These are phyloP conservation scores for Electrona antarctica DNA, from an alignment of 2,113 vertebrate genomes.

Conservation along the genomic window DNA sequence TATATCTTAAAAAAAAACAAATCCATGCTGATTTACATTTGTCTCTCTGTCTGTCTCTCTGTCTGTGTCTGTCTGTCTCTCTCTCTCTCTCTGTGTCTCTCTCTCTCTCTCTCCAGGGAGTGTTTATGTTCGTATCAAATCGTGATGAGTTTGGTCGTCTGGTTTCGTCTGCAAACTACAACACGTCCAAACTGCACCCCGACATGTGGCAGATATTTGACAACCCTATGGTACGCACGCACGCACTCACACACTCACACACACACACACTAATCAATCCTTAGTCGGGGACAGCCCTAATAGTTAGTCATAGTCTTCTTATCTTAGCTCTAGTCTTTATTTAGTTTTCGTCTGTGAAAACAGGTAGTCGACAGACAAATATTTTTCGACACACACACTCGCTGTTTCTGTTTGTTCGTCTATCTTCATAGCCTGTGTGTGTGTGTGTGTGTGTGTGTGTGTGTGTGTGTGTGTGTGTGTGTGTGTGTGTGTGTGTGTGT, in stretches of 20 bases:
- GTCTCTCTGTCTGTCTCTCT: neutral
- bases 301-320: too few species aligned
- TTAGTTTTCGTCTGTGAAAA: too few species aligned
- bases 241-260: neutral
- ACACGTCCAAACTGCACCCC: slow-evolving; percentile 76
- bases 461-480: too few species aligned
- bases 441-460: too few species aligned
- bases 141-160: slow-evolving; percentile 81
- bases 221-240: slow-evolving; percentile 75
- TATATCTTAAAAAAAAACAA: too few species aligned
- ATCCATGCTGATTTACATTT: too few species aligned
- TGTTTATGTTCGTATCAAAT: slow-evolving; percentile 83
- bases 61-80: neutral
- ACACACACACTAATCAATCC: too few species aligned
- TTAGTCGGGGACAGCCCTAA: too few species aligned
- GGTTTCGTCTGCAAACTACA: slow-evolving; percentile 74
- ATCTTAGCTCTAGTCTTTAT: too few species aligned
- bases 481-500: too few species aligned
- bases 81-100: neutral
- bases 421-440: too few species aligned
- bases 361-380: too few species aligned
- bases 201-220: slow-evolving; percentile 86
- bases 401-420: slow-evolving; percentile 12
- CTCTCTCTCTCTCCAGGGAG: slow-evolving; percentile 59
- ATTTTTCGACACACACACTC: neutral